Evolutionary conservation across 2,113 vertebrate genomes (phyloP), one percentile per base, ranked within the genome.

Genomic region (Edolisoma coerulescens): DNA sequence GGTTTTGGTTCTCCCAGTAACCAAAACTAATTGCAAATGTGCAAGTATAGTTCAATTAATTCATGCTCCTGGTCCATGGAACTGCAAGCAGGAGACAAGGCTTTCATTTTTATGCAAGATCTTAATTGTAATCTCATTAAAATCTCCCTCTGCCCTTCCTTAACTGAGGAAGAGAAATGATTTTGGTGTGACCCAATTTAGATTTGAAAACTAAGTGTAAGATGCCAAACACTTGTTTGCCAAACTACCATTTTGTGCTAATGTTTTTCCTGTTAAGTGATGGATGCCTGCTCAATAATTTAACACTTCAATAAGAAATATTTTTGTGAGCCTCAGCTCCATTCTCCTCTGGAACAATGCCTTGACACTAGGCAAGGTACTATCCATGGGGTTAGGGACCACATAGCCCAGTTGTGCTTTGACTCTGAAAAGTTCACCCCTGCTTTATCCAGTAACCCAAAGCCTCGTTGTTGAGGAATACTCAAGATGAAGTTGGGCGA

Each of bases 321-420:
- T 19, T 57, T 75, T 88, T 44, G 22, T 44, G 19, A 69, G 53
- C 11, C 12, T 63, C 5, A 45, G 16, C 16, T 59, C 21, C 11
- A 14, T 59, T 76, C 13, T 27, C 3, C 22, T 68, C 33, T 20
- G 5, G 13, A 76, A 8, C 1, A 52, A 33, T 4, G 14, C 10
- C 53, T 47, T 68, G 26, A 57, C 7, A 27, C 3, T 14, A 53
- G 69, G 7, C 22, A 82, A 87, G 14, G 11, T 23, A 11, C 13
- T 27, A 23, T 21, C 28, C 28, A 7, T 7, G 9, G 4, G 1
- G 3, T 60, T 17, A 60, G 37, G 20, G 7, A 42, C 15, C 6
- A 26, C 7, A 53, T 1, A 57, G 7, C 7, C 37, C 4, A 26
- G 0, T 9, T 23, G 9, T 30, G 5, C 26, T 45, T 50, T 35